Evolutionary conservation across 2,113 vertebrate genomes (phyloP), one percentile per base, ranked within the genome.

Genomic region (Ceuthmochares aereus): DNA sequence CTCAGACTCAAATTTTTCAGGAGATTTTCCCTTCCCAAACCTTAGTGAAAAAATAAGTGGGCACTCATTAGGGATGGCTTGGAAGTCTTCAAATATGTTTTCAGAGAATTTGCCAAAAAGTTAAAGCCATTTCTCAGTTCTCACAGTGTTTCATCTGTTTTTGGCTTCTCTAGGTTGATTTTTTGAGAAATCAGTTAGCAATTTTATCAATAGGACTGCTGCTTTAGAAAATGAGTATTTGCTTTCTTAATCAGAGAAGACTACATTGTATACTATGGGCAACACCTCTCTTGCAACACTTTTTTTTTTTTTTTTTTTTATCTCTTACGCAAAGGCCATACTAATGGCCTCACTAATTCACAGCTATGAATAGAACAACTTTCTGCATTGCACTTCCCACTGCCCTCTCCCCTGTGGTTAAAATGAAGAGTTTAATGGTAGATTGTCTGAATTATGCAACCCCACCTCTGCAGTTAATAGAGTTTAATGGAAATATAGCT

Each of bases 381-480:
- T 90, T 70, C 47, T 56, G 32, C 15, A 40, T 12, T 66, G 42
- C 90, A 85, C 83, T 97, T 95, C 56, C 77, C 51, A 89, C 67
- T 75, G 80, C 82, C 43, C 55, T 78, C 70, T 95, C 63, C 59
- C 43, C 66, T 95, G 22, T 25, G 32, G 55, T 90, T 94, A 90
- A 92, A 97, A 89, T 83, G 2, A 85, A 94, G 82, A 77, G 37
- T 66, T 94, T 94, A 96, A 74, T 91, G n/a, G 30, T 59, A 92
- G 43, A 51, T 89, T 94, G 47, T 47, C 67, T 93, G 70, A 95
- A 87, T 95, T 92, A 83, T 62, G 43, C 64, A 89, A 83, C 36
- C n/a, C 58, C 32, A 92, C 14, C 40, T 26, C 40, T 87, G 76
- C 59, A 68, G 55, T 95, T 95, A 72, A 82, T 8, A 79, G 30